Evolutionary conservation across 1,140 invertebrate species (phyloP), one percentile per base, ranked within the genome.

Genomic region (Drosophila obscura): DNA sequence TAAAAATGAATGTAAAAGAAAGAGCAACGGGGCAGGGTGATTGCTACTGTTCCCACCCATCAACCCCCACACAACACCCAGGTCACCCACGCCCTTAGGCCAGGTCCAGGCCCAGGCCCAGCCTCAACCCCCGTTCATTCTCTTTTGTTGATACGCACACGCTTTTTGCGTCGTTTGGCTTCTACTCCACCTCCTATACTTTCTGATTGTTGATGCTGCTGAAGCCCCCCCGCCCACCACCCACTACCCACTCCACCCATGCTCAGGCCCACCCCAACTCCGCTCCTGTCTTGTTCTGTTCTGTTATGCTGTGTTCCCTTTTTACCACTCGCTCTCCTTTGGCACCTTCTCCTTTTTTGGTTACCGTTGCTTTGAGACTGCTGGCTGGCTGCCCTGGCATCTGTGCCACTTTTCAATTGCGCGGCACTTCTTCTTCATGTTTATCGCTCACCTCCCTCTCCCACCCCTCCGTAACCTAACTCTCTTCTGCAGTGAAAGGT

Each of bases 331-430:
- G 46, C 44, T 44, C 31, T 28, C 51, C 35, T 35, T 52, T 31
- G 48, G 22, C 51, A 39, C 11, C 45, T 44, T 63, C 41, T 46
- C 24, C 43, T 51, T 51, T 58, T 45, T 67, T 22, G 28, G 64
- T 49, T 85, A 78, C 83, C 74, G 82, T 81, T 85, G 74, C 66
- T 58, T 66, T 69, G 57, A 16, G 72, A 72, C 61, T 24, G 22
- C 22, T 24, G 2, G 19, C 19, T 19, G 69, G 48, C 46, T 67
- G 78, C 73, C 64, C 49, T 62, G 57, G 59, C 77, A 77, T 73
- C 71, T 85, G 82, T 85, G 82, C 82, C 56, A 85, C 69, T 85
- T 85, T 85, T 87, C 82, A 85, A 87, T 87, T 85, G 71, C 82
- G 82, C 82, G 74, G 76, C 81, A 87, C 72, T 87, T 87, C 82